Base-by-base conservation (phyloP, 1,140 invertebrate species). In the Araneus ventricosus region DNA sequence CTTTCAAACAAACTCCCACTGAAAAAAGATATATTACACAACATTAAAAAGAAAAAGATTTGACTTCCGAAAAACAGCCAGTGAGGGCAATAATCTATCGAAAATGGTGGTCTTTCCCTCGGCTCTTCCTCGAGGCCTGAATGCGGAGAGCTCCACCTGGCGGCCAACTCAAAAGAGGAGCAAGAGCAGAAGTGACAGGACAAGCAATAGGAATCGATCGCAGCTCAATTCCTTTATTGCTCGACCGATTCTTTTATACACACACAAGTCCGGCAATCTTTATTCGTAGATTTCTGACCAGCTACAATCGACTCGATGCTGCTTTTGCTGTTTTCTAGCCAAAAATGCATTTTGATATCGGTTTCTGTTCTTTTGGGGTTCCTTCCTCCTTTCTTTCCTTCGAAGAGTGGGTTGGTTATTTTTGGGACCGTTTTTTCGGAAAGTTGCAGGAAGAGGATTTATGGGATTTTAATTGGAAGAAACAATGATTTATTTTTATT, bases 151-250 rank as follows among this genome's bases (percentile, higher is more conserved):
- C 70, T 30, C 88, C 88, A 79, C 39, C 88, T 89, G 70, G 88
- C n/a, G 88, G 70, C 39, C 39, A 89, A 70, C 88, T 39, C 30
- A 89, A 89, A 88, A 89, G 88, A 89, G 45, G 67, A 75, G 88
- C 67, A 41, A 79, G 67, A 89, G 61, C 27, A 61, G 67, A 79
- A 41, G 41, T 89, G 88, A 79, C 52, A 86, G 84, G 52, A 86
- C 34, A 39, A 34, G 45, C 37, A 75, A 79, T 52, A 57, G 41
- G 88, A 57, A 89, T 89, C 88, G 67, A 89, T 89, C 24, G 70
- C n/a, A 67, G 27, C 37, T 89, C 59, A 52, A 89, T 89, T 89
- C 39, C 39, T 89, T 79, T 52, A 41, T 89, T 82, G 80, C 39
- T 41, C 80, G 17, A 52, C 37, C 80, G 5, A 82, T 41, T 52